Evolutionary conservation across 2,113 vertebrate genomes (phyloP), one percentile per base, ranked within the genome.

Genomic region (Poicephalus gulielmi): DNA sequence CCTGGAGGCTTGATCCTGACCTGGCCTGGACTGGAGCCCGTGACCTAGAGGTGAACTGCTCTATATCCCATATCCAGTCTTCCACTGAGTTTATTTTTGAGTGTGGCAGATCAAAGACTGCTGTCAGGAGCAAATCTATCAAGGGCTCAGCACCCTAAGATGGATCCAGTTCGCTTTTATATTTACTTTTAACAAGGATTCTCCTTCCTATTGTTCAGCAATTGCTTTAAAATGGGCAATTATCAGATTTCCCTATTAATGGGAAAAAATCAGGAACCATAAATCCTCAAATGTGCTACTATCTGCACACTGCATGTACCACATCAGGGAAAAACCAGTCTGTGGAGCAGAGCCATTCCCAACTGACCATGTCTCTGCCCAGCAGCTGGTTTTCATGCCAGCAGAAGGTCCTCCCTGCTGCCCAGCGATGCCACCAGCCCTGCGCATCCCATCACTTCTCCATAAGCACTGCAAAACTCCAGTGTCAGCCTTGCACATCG

Each of bases 81-180:
- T 95, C 95, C 62, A 93, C 86, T 71, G 94, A 81, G 83, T 94
- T 97, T 93, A 79, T 91, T 94, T 96, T 88, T 80, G 60, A 66
- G 88, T 23, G 57, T 82, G 62, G 81, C 62, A 95, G 90, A 96
- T 96, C 94, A 97, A 96, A 97, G 95, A 23, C 76, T 55, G 64
- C 76, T 69, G 70, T 53, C 88, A 93, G 88, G 41, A 92, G 88
- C 90, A 94, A 84, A 93, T 92, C 86, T 86, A 93, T 92, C 94
- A 96, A 91, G 95, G 77, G 94, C 77, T 90, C 94, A 82, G 94
- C 77, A 88, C 86, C 52, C 77, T 19, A 13, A 79, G 74, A 84
- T 10, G 88, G 95, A 91, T 37, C 37, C 74, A 62, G 83, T 49
- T 93, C 0, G 0, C 92, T 92, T 96, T 96, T 73, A 86, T 94